Base-by-base conservation (phyloP, 2,888 invertebrate genomes). In the Drosophila meridionalis region DNA sequence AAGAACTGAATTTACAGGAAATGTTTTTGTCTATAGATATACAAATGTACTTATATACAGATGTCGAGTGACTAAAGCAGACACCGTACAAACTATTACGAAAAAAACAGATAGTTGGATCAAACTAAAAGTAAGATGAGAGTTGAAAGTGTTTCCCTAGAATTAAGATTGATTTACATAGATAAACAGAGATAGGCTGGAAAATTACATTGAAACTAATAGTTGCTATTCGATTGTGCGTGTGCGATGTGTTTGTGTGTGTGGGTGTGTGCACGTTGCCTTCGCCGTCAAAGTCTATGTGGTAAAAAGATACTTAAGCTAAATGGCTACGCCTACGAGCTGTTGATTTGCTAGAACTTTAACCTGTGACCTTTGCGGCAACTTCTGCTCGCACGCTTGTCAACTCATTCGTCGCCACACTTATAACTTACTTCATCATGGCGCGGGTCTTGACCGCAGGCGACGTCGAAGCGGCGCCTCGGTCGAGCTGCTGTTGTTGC, bases 391-490 rank as follows among this genome's bases (percentile, higher is more conserved):
- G 60, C 72, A 65, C 68, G 71, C 71, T 62, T 78, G 80, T 80
- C 76, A 88, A 86, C 78, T 85, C 76, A 52, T 76, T 78, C 74
- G 66, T 36, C 73, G 78, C 60, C 79, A 76, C 59, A 73, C 79
- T 56, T 70, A 61, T 61, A 82, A 92, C 92, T 92, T 92, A 92
- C 92, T 89, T 92, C 85, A 91, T 88, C 83, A 86, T 73, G 69
- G 83, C 67, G 69, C 87, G 90, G 73, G 87, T 92, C 57, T 86
- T 86, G 69, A 73, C 82, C 55, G 76, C 71, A 43, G 81, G 73
- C 57, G 55, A 75, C 6, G 83, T 77, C 28, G 78, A 69, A 45
- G 69, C 30, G 42, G 14, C 59, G 53, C 40, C 55, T 12, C 38
- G 73, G 48, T 57, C 73, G 63, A 58, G 53, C 20, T 48, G 26